Base-by-base conservation (phyloP, 2,797 vertebrate species). In the Mallotus villosus region DNA sequence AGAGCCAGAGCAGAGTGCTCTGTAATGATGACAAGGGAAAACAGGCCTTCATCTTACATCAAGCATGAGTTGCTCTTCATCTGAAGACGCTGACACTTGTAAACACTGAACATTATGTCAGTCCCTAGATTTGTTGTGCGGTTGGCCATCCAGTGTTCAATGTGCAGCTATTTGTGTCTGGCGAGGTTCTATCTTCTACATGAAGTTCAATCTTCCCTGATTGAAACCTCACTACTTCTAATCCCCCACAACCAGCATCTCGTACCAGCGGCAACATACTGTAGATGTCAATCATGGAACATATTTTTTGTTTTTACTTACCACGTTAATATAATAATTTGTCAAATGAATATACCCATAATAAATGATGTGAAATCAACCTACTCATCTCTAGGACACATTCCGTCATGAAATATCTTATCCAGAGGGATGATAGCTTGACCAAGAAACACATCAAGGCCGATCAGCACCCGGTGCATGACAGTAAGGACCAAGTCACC, bases 391-490 rank as follows among this genome's bases (percentile, higher is more conserved):
- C 92, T 91, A 5, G 91, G 93, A 87, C 93, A 92, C 82, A 86
- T 90, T 63, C 93, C 95, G 2, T 92, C 91, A 65, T 91, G 91
- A 70, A 94, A 95, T 24, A 93, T 85, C 67, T 87, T 88, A 70
- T 95, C 93, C 70, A 99, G 90, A 0, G 96, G 93, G 51, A 98
- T 87, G 71, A 85, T 57, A 82, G 94, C 91, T 80, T 95, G 95
- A 3, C 97, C 97, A 59, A 99, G 92, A 71, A 99, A 98, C 73
- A 96, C 95, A 87, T 99, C 97, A 25, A 95, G 90, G 19, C 97
- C 97, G 78, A 97, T 95, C 0, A 99, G 93, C 0, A 97, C 96
- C 32, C 97, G 91, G 85, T 98, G 97, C 97, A 97, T 97, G 82
- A 97, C 94, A 2, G 94, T 96, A 76, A 98, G 90, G 81, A 94